Percentiles rank a stretch among this genome's conserved stretches.
Conservation (phyloP, 2,797 vertebrate species). For the Australoheros facetus region DNA sequence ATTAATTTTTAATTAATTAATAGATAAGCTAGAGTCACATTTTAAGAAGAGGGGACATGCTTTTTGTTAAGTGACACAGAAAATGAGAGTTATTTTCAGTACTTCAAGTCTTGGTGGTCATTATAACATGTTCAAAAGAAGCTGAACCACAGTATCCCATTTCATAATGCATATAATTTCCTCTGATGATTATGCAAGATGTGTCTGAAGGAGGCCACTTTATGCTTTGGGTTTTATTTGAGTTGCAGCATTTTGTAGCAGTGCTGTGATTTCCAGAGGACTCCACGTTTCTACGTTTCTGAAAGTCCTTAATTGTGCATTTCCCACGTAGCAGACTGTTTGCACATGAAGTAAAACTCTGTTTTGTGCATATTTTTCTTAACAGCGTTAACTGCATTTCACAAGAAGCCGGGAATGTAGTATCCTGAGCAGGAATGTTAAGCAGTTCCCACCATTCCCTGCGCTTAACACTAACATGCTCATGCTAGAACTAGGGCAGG, state of each 20-base stretch:
- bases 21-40: neutral
- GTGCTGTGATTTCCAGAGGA: neutral
- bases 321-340: constrained; percentile 40
- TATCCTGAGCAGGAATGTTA: constrained; percentile 42
- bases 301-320: neutral
- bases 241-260: constrained; percentile 2
- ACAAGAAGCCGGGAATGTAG: constrained; percentile 50
- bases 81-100: constrained; percentile 19
- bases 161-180: constrained; percentile 27
- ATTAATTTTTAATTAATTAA: constrained; percentile 3
- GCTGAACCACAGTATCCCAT: constrained; percentile 14
- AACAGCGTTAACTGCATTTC: constrained; percentile 44
- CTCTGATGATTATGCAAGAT: constrained; percentile 20
- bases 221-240: constrained; percentile 19
- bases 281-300: neutral
- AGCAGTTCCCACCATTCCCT: constrained; percentile 33
- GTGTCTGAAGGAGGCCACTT: constrained; percentile 18
- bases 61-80: neutral
- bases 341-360: constrained; percentile 40
- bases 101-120: constrained; percentile 12
- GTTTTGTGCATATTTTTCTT: constrained; percentile 39
- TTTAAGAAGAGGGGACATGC: neutral
- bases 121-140: constrained; percentile 17
- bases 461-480: neutral
- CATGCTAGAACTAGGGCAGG: neutral